Conservation (phyloP, 1,140 invertebrate species). For the Globodera ellingtonae region DNA sequence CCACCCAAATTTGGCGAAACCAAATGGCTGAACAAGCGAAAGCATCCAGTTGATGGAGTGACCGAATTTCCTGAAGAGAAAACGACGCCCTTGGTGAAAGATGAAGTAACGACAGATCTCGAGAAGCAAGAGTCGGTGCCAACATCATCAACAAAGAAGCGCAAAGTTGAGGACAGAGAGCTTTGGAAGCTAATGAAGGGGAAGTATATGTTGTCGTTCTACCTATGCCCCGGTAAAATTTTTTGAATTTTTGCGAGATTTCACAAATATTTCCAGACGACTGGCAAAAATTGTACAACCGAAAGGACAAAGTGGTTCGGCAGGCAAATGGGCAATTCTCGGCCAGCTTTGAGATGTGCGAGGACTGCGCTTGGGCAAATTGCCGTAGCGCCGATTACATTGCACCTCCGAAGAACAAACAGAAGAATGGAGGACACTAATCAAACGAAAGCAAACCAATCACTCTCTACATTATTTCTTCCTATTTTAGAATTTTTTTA, state of each 20-base stretch:
- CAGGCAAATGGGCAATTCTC: not conserved
- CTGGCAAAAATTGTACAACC: not conserved
- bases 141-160: not conserved
- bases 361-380: not conserved
- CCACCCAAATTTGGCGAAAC: not conserved
- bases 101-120: not conserved
- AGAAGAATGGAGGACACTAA: not conserved
- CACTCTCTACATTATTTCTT: too few species aligned
- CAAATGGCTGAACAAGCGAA: too few species aligned
- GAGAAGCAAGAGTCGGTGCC: too few species aligned
- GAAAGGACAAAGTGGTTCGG: not conserved
- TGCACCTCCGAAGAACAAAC: not conserved
- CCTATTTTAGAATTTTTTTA: too few species aligned
- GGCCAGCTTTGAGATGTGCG: not conserved
- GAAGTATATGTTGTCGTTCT: not conserved
- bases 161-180: not conserved
- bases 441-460: not conserved
- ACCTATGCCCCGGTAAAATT: not conserved
- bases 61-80: not conserved
- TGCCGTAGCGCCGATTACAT: not conserved
- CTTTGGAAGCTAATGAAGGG: not conserved
- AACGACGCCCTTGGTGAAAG: not conserved
- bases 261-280: not conserved
- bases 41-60: too few species aligned
- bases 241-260: not conserved